Base-by-base conservation (phyloP, 1,140 invertebrate species). In the Laupala kohalensis region DNA sequence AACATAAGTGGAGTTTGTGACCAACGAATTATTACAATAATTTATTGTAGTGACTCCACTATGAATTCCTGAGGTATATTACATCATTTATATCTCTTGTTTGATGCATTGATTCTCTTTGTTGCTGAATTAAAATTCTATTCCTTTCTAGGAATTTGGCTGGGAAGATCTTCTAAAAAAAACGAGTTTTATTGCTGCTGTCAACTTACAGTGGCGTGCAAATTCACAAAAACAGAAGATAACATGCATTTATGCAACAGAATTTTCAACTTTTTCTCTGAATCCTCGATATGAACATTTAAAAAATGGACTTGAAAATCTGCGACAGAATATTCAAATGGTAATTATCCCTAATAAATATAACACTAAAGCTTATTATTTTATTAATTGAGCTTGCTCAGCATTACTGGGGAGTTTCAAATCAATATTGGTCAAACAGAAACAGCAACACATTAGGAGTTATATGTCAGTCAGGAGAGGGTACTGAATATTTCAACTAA, bases 171-270 rank as follows among this genome's bases (percentile, higher is more conserved):
- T 86, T 62, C 74, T 89, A 19, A 81, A 83, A 23, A 78, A 80
- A 6, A 86, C 87, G 2, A 81, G 86, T 72, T 72, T 85, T n/a
- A 73, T 90, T 0, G 81, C 84, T 2, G 85, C 85, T 73, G 80
- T 79, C 5, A 91, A 90, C 84, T 82, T 90, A 62, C 86, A 88
- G 75, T 84, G 81, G 81, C 77, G 82, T 65, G 74, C 74, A 29
- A 69, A 72, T 62, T 69, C 74, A 63, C 24, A 63, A 19, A 71
- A 69, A 3, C 69, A 72, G 67, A 76, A 75, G 67, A 75, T 84
- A 30, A 79, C 82, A 9, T 76, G 78, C 3, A 78, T 78, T 5
- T 83, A 81, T 76, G 83, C 79, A 24, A 80, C 79, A 25, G 82
- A 84, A 28, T 78, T 78, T 69, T 81, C 79, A n/a, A 71, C 74